Evolutionary conservation across 2,888 invertebrate species (phyloP).

Genomic region (Erebia epiphron): DNA sequence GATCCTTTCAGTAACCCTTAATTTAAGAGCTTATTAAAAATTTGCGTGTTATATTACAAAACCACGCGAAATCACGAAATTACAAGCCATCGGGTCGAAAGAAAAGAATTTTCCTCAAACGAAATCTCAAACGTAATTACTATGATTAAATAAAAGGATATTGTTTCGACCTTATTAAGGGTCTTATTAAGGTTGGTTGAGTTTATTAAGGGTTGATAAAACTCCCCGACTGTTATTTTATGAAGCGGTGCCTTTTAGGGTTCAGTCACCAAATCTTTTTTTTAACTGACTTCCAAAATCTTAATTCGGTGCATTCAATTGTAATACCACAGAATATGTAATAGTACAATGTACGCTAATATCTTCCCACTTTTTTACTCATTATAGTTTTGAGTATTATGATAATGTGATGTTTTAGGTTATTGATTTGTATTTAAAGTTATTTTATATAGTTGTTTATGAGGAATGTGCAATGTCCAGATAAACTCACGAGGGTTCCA

Average conservation of each 20-base stretch:
- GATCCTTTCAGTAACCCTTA: background rate
- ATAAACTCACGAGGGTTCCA: no score
- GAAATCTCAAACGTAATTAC: conserved; percentile 8
- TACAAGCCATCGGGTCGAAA: conserved; percentile 5
- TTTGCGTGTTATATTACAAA: background rate
- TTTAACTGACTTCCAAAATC: no score
- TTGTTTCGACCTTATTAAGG: conserved; percentile 20
- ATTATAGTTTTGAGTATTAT: no score
- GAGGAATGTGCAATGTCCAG: no score
- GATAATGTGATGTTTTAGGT: no score
- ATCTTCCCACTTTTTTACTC: no score
- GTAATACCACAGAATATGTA: no score
- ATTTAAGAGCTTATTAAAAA: conserved; percentile 4
- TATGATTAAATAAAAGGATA: conserved; percentile 16
- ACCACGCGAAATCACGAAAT: conserved; percentile 7
- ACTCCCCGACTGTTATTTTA: conserved; percentile 11
- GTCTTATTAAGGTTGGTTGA: background rate
- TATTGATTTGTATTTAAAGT: no score
- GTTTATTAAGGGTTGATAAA: conserved; percentile 16
- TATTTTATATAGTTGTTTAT: no score
- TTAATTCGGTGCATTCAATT: no score
- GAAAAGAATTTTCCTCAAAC: conserved; percentile 11
- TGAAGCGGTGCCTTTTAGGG: background rate
- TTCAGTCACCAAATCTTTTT: background rate
- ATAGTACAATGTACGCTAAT: no score